These are phyloP conservation scores for Pocillopora damicornis DNA, from an alignment of 64 coral and sea anemone genomes.

Conservation along the genomic window DNA sequence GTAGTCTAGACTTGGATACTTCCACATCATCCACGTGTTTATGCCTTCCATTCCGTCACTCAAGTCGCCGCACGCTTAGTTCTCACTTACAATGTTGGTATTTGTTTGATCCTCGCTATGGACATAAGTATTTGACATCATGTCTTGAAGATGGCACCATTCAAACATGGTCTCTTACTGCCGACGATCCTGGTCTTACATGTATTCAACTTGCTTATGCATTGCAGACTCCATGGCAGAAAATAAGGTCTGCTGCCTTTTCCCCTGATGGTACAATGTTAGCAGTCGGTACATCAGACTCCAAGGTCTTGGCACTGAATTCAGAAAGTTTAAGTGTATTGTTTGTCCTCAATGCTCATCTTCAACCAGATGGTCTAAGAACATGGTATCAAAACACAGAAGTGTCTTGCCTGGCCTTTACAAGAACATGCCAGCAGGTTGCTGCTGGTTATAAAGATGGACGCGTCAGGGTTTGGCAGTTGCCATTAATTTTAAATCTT, in stretches of 20 bases:
- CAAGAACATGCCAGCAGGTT: conserved; percentile 86
- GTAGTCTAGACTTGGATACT: conserved; percentile 73
- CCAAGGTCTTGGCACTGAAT: conserved; percentile 75
- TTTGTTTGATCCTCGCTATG: conserved; percentile 87
- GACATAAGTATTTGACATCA: conserved; percentile 85
- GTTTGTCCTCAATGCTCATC: conserved; percentile 79
- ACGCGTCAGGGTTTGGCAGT: conserved; percentile 77
- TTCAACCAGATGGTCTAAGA: conserved; percentile 82
- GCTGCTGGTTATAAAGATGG: conserved; percentile 94
- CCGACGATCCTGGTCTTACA: conserved; percentile 66
- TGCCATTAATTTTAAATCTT: conserved; percentile 76
- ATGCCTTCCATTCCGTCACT: conserved; percentile 68
- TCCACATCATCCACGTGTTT: conserved; percentile 46
- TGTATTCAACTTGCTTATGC: conserved; percentile 78
- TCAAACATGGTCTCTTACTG: conserved; percentile 75
- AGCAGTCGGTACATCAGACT: conserved; percentile 88
- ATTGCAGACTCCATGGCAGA: conserved; percentile 88
- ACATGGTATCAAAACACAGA: conserved; percentile 96
- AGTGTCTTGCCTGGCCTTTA: conserved; percentile 89
- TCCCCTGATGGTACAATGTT: conserved; percentile 84
- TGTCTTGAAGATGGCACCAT: conserved; percentile 88
- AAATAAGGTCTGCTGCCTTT: conserved; percentile 76
- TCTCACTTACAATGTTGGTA: conserved; percentile 82
- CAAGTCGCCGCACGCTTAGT: conserved; percentile 53
- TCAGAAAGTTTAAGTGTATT: conserved; percentile 78